phyloP scores from a whole-genome alignment of 2,113 vertebrate species.

The Solea solea region DNA sequence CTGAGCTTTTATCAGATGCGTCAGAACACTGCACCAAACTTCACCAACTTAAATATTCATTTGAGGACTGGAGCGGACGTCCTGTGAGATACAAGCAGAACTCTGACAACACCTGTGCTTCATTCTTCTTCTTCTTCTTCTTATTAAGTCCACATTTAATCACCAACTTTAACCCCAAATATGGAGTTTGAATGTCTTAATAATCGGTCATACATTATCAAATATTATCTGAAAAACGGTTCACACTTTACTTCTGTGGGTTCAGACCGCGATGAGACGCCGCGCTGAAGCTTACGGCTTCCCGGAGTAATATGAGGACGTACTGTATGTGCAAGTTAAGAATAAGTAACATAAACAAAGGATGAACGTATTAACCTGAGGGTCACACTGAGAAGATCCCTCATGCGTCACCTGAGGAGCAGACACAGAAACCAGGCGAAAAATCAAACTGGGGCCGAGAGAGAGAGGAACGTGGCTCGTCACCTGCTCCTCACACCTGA shows the following conservation, averaged over 20 bases:
- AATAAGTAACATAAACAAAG: slow-evolving; percentile 38
- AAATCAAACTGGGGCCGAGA: background rate
- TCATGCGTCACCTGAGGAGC: slow-evolving; percentile 35
- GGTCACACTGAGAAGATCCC: slow-evolving; percentile 23
- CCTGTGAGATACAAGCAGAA: background rate
- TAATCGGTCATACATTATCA: no score
- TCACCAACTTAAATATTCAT: background rate
- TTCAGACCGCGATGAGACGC: no score
- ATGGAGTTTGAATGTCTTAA: no score
- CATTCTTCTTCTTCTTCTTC: background rate
- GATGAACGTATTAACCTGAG: slow-evolving; percentile 45
- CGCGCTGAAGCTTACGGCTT: no score
- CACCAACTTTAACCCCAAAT: no score
- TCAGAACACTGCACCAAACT: slow-evolving; percentile 1
- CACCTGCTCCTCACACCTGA: slow-evolving; percentile 20
- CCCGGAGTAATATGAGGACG: background rate
- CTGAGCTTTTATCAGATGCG: slow-evolving; percentile 21
- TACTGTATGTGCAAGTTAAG: slow-evolving; percentile 22
- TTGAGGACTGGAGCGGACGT: background rate
- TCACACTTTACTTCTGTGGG: no score
- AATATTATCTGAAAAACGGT: no score
- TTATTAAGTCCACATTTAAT: no score
- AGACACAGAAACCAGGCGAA: background rate
- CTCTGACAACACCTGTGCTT: no score
- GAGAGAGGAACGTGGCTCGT: background rate